A percentile compares a stretch with the other conserved stretches of the same genome.
Conservation (phyloP, 2,888 invertebrate genomes). For the Yponomeuta malinellus region DNA sequence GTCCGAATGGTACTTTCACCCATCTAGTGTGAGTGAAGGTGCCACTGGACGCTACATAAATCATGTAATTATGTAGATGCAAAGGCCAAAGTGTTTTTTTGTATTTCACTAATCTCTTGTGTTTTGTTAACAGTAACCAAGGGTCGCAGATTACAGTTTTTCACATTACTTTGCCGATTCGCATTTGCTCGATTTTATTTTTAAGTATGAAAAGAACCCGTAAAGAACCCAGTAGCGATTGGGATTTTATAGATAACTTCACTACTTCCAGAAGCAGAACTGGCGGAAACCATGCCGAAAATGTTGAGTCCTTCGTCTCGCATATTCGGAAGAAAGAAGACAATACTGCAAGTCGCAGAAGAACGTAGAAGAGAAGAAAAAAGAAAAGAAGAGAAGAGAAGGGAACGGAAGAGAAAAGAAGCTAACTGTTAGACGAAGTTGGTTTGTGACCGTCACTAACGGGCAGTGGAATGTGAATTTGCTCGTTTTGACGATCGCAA, state of each 20-base stretch:
- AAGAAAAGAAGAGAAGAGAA: background rate
- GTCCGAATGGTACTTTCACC: too few species aligned
- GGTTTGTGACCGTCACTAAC: constrained; percentile 78
- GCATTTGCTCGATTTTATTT: too few species aligned
- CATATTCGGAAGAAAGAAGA: too few species aligned
- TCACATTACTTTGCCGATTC: too few species aligned
- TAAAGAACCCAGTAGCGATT: too few species aligned
- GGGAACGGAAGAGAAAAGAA: constrained; percentile 1
- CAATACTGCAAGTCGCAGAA: background rate
- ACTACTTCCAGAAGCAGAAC: background rate
- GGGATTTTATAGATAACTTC: background rate
- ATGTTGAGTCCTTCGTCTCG: background rate
- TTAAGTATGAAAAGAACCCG: too few species aligned
- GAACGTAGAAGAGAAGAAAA: background rate
- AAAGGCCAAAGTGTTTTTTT: background rate
- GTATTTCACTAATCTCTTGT: background rate
- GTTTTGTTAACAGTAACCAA: background rate
- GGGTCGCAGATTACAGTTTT: background rate
- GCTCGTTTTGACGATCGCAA: constrained; percentile 77
- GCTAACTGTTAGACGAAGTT: constrained; percentile 68
- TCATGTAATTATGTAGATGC: too few species aligned
- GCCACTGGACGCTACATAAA: too few species aligned
- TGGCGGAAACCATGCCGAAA: too few species aligned
- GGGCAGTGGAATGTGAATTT: constrained; percentile 64
- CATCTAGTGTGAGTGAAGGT: too few species aligned